A percentile compares a stretch with the other conserved stretches of the same genome.
Conservation (phyloP, 2,113 vertebrate genomes). For the Oreochromis tanganicae region DNA sequence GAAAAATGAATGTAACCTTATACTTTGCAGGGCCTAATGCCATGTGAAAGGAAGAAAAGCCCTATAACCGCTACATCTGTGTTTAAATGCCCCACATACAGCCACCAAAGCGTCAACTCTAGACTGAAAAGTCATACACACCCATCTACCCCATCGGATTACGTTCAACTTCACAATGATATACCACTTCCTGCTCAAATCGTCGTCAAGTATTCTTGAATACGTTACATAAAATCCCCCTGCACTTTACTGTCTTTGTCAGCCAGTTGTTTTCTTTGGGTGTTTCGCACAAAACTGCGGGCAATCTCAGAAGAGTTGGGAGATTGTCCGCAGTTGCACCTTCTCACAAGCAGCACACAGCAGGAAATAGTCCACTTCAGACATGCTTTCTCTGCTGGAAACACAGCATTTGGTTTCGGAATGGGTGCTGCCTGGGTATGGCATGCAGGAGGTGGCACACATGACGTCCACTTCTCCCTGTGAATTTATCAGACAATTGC, state of each 20-base stretch:
- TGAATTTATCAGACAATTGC: background rate
- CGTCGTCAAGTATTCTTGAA: background rate
- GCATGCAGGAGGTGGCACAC: background rate
- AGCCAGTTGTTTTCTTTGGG: background rate
- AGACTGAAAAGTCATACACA: background rate
- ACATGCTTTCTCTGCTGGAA: background rate
- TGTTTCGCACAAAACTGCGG: background rate
- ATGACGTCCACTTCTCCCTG: background rate
- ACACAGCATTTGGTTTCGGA: background rate
- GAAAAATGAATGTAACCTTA: background rate
- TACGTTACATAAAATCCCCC: background rate
- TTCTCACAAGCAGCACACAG: background rate
- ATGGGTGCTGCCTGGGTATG: background rate
- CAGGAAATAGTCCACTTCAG: background rate
- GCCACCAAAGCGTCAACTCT: background rate
- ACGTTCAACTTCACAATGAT: background rate
- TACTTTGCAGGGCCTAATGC: background rate
- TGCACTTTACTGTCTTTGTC: background rate
- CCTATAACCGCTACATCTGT: constrained; percentile 26
- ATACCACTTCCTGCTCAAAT: background rate
- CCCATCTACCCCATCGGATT: background rate
- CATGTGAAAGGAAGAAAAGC: background rate
- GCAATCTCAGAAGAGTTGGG: background rate
- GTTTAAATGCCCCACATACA: background rate
- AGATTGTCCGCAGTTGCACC: background rate